These are phyloP conservation scores for Anoura caudifer DNA, from an alignment of 2,113 vertebrate species.

Conservation along the genomic window DNA sequence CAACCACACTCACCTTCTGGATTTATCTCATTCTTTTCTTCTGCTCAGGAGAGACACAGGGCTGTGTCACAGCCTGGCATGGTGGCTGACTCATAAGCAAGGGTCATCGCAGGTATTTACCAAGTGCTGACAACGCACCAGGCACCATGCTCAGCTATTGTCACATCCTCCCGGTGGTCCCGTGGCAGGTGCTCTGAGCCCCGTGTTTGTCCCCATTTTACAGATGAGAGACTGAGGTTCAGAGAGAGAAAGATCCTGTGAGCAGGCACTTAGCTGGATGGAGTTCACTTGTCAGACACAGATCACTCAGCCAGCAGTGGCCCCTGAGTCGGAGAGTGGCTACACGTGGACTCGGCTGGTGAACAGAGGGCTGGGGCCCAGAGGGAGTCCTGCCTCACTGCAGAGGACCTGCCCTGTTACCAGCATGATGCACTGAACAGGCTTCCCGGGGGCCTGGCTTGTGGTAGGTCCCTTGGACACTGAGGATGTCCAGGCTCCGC, in stretches of 20 bases:
- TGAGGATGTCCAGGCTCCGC: background rate
- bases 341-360: fast-evolving
- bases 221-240: no score
- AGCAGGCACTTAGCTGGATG: background rate
- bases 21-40: background rate
- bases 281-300: background rate
- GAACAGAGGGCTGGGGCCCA: background rate
- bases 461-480: no score
- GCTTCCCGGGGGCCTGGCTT: background rate
- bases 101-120: fast-evolving
- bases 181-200: fast-evolving
- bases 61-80: background rate
- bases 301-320: background rate
- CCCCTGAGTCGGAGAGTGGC: background rate
- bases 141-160: fast-evolving
- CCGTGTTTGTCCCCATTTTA: background rate
- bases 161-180: background rate
- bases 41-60: background rate
- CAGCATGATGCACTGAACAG: fast-evolving
- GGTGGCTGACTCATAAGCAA: fast-evolving
- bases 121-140: fast-evolving
- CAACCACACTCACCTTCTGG: background rate
- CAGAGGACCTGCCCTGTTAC: fast-evolving
- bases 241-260: background rate
- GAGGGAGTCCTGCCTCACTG: fast-evolving